Conservation (phyloP, 2,113 vertebrate species). For the Verasper variegatus region DNA sequence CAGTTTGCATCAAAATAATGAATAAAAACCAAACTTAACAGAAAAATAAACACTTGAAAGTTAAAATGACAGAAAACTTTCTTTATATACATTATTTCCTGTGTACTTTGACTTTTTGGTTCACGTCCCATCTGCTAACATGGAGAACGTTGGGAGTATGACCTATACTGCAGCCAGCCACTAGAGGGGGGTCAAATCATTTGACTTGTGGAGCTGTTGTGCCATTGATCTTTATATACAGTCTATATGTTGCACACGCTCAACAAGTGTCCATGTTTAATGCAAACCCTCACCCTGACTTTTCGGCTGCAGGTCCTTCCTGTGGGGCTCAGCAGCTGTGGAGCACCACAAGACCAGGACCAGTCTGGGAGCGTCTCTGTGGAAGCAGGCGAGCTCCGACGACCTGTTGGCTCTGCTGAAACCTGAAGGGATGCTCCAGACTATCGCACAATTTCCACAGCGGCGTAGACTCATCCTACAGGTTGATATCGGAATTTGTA, state of each 20-base stretch:
- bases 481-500: conserved; percentile 62
- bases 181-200: background rate
- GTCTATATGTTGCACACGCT: background rate
- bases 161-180: no score
- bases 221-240: background rate
- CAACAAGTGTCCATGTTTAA: background rate
- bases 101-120: no score
- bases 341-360: conserved; percentile 92
- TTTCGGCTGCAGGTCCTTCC: conserved; percentile 81
- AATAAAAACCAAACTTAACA: no score
- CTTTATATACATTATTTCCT: no score
- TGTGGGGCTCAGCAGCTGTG: conserved; percentile 94
- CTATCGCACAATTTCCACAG: conserved; percentile 89
- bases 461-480: conserved; percentile 82
- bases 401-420: conserved; percentile 89
- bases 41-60: no score
- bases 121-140: no score
- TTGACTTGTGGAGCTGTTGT: background rate
- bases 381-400: conserved; percentile 92
- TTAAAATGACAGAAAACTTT: no score
- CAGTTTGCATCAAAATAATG: no score
- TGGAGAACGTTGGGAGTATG: no score
- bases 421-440: conserved; percentile 86
- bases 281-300: background rate
- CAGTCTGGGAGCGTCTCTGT: conserved; percentile 91